Evolutionary conservation across 2,797 vertebrate species (phyloP), one percentile per base, ranked within the genome.

Genomic region (Merluccius polli): DNA sequence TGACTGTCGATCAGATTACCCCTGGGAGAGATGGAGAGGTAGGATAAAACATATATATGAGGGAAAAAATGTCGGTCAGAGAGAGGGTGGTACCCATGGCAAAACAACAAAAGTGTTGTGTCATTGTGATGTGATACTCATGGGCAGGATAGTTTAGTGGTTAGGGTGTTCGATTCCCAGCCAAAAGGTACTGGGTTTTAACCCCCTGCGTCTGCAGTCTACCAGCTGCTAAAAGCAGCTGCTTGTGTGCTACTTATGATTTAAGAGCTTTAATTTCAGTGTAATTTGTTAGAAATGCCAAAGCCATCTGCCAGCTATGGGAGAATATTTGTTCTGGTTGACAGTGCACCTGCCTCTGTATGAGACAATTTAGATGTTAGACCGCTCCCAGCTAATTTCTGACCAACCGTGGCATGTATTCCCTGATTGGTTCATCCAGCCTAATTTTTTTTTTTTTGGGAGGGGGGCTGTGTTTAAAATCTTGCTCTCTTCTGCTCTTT

Each of bases 1-100:
- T 92, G 72, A 52, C 90, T 89, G 2, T 24, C 44, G 77, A 99
- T 87, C 70, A 78, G 27, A 44, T 99, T 99, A 70, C 92, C 94
- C 90, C 98, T 99, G 52, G 21, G 2, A 35, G 72, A 68, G 18
- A 32, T 16, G 12, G 24, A 48, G 41, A 48, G n/a, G 8, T 29
- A 38, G 36, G 36, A 9, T 38, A 12, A 24, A 13, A 4, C n/a
- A 65, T 27, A 24, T 27, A 12, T 65, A 59, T 24, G 10, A 1
- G 9, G 10, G 3, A 65, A 65, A 9, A 27, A 27, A 24, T 24
- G 21, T 0, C n/a, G 59, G 24, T 65, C 9, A 24, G 10, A 65
- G 59, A 65, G 24, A 63, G n/a, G 12, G 8, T 3, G 9, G 11
- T 12, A 24, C 10, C 1, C 9, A 10, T 52, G 7, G 18, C 21